A percentile compares a stretch with the other conserved stretches of the same genome.
Conservation (phyloP, 2,797 vertebrate species). For the Telmatherina bonti region DNA sequence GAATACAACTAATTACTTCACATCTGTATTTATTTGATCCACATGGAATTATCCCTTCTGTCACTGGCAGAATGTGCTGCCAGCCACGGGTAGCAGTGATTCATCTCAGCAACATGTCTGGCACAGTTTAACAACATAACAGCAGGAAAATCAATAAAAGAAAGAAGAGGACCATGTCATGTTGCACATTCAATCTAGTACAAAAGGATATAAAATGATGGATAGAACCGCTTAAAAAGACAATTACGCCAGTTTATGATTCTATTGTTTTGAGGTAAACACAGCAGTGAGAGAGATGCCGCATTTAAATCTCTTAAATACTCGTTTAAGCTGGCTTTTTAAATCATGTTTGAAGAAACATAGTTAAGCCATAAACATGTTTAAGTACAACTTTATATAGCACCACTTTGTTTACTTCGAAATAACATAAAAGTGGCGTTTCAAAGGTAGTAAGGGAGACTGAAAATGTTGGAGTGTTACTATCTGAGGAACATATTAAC, state of each 20-base stretch:
- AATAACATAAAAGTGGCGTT: slow-evolving; percentile 50
- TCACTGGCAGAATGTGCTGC: slow-evolving; percentile 94
- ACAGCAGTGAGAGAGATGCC: slow-evolving; percentile 56
- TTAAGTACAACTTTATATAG: slow-evolving; percentile 30
- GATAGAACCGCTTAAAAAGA: slow-evolving; percentile 43
- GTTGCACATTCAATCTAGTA: slow-evolving; percentile 64
- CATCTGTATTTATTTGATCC: slow-evolving; percentile 99
- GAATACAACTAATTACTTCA: slow-evolving; percentile 99
- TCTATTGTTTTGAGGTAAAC: slow-evolving; percentile 41
- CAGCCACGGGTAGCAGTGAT: slow-evolving; percentile 93
- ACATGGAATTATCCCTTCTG: slow-evolving; percentile 98
- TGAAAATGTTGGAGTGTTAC: slow-evolving; percentile 33
- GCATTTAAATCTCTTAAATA: slow-evolving; percentile 51
- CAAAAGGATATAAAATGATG: slow-evolving; percentile 52
- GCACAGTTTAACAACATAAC: slow-evolving; percentile 90
- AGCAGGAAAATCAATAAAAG: slow-evolving; percentile 91
- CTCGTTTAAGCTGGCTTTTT: slow-evolving; percentile 21
- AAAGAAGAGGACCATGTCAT: slow-evolving; percentile 77
- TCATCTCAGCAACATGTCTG: slow-evolving; percentile 95
- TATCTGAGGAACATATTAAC: slow-evolving; percentile 34
- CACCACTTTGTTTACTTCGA: slow-evolving; percentile 53
- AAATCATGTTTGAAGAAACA: slow-evolving; percentile 24
- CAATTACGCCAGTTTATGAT: slow-evolving; percentile 41
- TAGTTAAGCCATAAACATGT: slow-evolving; percentile 39
- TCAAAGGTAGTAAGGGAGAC: slow-evolving; percentile 42